Base-by-base conservation (phyloP, 2,797 vertebrate species). In the Melanogrammus aeglefinus region DNA sequence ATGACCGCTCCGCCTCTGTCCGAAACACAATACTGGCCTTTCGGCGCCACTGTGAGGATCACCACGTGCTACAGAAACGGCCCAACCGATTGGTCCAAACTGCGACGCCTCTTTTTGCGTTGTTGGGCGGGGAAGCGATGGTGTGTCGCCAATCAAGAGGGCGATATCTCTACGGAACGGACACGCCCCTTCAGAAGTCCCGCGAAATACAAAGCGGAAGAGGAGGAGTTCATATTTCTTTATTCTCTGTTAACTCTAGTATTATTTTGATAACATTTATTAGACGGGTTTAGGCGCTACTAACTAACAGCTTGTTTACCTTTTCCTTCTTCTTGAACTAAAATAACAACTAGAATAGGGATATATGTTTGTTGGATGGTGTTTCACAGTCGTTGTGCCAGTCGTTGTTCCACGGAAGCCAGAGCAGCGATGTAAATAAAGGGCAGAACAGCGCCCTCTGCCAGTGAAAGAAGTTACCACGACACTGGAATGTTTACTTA, bases 1-100 rank as follows among this genome's bases (percentile, higher is more conserved):
- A 6, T 16, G 18, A n/a, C 0, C 2, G 0, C 1, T 0, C 0
- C 0, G 16, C 31, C 4, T 9, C 27, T n/a, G n/a, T 71, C 29
- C 16, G 69, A 71, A 33, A 71, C 63, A 10, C 79, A 82, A 81
- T 10, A 85, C 77, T 88, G 86, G 3, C 0, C 75, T 94, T 95
- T 94, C 94, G 88, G 88, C 94, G 94, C 94, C 93, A 94, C 83
- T 38, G 4, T n/a, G n/a, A n/a, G 80, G 85, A 78, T 24, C n/a
- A 47, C 47, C 3, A 69, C 8, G 16, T 6, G 3, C 16, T 12
- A 24, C 21, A 0, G 3, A 1, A 82, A 66, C 86, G 82, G 80
- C 2, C 71, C 0, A 2, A 0, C 0, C 35, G 76, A 94, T 95
- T 95, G 93, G 94, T 75, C 78, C 4, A 36, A 0, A 13, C 6